Conservation (phyloP, 2,888 invertebrate species). For the Phragmatobia fuliginosa region DNA sequence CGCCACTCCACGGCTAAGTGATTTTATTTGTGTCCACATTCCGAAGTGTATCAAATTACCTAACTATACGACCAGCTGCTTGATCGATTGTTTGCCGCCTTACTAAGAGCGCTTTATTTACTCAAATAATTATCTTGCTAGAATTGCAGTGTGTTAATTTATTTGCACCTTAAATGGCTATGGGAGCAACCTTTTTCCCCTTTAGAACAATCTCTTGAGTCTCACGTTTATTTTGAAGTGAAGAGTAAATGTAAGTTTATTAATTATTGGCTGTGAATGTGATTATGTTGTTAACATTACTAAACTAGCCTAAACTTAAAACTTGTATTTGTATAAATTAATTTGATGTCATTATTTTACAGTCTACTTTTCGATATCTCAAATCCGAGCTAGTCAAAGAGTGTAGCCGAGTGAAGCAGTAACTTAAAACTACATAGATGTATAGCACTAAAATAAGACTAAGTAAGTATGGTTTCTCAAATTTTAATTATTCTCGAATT, state of each 20-base stretch:
- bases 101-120: slow-evolving; percentile 78
- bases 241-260: neutral
- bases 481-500: too few relatives aligned
- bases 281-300: too few relatives aligned
- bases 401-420: too few relatives aligned
- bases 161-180: slow-evolving; percentile 32
- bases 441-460: too few relatives aligned
- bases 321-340: too few relatives aligned
- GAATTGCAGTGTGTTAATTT: slow-evolving; percentile 43
- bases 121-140: slow-evolving; percentile 66
- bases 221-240: slow-evolving; percentile 11
- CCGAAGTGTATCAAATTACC: slow-evolving; percentile 85
- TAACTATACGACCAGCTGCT: slow-evolving; percentile 77
- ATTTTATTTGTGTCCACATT: slow-evolving; percentile 86
- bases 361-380: too few relatives aligned
- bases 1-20: slow-evolving; percentile 84
- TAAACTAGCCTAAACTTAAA: too few relatives aligned
- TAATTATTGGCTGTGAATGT: too few relatives aligned
- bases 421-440: too few relatives aligned
- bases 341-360: too few relatives aligned
- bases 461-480: too few relatives aligned
- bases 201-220: slow-evolving; percentile 18
- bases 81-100: slow-evolving; percentile 78
- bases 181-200: slow-evolving; percentile 27
- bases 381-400: too few relatives aligned